Conservation (phyloP, 2,113 vertebrate genomes). For the Bucco capensis region DNA sequence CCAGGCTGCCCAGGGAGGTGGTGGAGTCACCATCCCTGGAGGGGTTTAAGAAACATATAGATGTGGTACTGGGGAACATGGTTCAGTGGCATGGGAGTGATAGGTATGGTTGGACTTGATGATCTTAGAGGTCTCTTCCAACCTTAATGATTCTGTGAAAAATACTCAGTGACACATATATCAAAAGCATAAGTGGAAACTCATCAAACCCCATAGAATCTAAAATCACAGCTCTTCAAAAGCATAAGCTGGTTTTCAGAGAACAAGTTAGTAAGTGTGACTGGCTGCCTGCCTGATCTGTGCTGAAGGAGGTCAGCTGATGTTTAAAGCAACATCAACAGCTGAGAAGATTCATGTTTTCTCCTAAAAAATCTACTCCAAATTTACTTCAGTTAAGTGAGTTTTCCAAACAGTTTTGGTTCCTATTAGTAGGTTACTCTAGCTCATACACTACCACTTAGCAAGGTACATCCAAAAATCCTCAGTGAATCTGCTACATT, state of each 20-base stretch:
- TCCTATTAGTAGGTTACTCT: neutral
- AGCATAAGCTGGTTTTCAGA: neutral
- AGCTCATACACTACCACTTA: neutral
- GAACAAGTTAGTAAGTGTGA: neutral
- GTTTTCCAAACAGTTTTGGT: neutral
- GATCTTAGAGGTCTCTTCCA: too few relatives aligned
- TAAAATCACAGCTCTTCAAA: neutral
- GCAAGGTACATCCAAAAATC: neutral
- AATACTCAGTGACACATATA: neutral
- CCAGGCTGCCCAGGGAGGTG: too few relatives aligned
- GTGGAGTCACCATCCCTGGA: too few relatives aligned
- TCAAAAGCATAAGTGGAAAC: neutral
- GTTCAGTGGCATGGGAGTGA: too few relatives aligned
- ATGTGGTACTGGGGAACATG: too few relatives aligned
- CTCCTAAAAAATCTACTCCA: neutral
- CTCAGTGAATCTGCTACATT: neutral
- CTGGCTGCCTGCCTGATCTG: neutral
- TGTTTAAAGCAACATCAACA: neutral
- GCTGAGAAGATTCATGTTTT: neutral
- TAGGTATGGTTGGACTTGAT: too few relatives aligned
- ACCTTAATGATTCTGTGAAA: too few relatives aligned
- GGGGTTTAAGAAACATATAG: too few relatives aligned
- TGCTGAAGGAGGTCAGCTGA: neutral
- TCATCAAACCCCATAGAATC: neutral
- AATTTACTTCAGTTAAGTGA: neutral